Conservation (phyloP, 1,140 invertebrate genomes). For the Papilio aristodemus region DNA sequence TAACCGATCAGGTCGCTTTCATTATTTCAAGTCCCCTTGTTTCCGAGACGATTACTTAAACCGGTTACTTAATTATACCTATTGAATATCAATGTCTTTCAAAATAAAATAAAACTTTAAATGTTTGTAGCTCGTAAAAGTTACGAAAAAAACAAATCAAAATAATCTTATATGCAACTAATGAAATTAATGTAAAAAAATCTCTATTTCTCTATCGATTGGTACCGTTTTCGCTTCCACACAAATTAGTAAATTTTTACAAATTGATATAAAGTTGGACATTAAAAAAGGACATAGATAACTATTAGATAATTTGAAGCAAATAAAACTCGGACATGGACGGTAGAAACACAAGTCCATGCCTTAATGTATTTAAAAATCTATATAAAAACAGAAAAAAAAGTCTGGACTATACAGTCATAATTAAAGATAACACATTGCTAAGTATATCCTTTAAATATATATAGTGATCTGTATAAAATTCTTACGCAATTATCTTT, state of each 20-base stretch:
- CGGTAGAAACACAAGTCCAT: too few species aligned
- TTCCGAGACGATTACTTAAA: neutral
- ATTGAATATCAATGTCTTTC: neutral
- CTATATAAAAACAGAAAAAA: neutral
- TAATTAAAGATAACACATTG: neutral
- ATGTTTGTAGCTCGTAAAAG: neutral
- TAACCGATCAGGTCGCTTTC: neutral
- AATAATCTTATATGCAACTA: neutral
- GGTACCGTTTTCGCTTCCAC: neutral
- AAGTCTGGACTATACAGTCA: too few species aligned
- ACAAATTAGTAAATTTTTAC: neutral
- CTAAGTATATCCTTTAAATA: neutral
- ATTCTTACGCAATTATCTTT: neutral
- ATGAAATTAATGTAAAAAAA: too few species aligned
- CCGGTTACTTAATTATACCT: slow-evolving; percentile 1
- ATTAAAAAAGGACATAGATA: too few species aligned
- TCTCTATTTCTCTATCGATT: neutral
- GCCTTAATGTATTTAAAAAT: neutral
- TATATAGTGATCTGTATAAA: neutral
- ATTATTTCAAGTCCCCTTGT: neutral
- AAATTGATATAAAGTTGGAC: too few species aligned
- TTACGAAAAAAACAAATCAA: neutral
- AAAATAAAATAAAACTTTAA: neutral
- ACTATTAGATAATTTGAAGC: too few species aligned
- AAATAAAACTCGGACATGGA: too few species aligned